Percentiles rank a stretch among this genome's conserved stretches.
Evolutionary conservation across 2,888 invertebrate genomes (phyloP).

Genomic region (Lepidochrysops patricia): DNA sequence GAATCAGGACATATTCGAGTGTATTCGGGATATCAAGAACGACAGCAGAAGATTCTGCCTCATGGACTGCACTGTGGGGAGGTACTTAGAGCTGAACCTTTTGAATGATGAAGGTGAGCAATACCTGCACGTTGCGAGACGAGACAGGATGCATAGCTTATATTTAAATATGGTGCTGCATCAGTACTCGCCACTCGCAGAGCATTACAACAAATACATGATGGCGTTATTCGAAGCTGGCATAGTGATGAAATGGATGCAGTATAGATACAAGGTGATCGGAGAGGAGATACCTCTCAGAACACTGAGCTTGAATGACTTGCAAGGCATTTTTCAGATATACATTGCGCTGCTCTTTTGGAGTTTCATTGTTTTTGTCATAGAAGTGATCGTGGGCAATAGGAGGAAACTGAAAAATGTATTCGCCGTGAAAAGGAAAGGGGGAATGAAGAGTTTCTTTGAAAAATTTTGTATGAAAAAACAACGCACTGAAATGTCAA

Average conservation of each 20-base stretch:
- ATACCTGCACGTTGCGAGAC: slow-evolving; percentile 50
- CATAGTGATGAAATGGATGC: slow-evolving; percentile 59
- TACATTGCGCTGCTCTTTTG: slow-evolving; percentile 33
- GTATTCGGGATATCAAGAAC: slow-evolving; percentile 41
- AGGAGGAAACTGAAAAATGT: neutral
- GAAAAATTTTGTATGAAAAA: neutral
- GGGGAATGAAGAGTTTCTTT: neutral
- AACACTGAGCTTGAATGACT: slow-evolving; percentile 42
- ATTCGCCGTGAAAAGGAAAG: neutral
- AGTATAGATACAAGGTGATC: slow-evolving; percentile 47
- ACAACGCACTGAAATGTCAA: neutral
- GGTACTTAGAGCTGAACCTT: slow-evolving; percentile 44
- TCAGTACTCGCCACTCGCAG: slow-evolving; percentile 48
- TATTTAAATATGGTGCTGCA: slow-evolving; percentile 48
- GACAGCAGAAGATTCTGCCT: slow-evolving; percentile 53
- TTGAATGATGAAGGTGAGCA: slow-evolving; percentile 54
- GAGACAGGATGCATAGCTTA: slow-evolving; percentile 56
- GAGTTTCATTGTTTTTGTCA: slow-evolving; percentile 37
- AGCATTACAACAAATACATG: slow-evolving; percentile 42
- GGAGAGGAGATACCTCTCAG: slow-evolving; percentile 49
- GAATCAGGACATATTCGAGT: slow-evolving; percentile 39
- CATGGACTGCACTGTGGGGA: slow-evolving; percentile 55
- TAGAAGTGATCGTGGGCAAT: slow-evolving; percentile 37
- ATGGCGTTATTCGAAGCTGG: slow-evolving; percentile 52
- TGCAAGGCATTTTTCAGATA: slow-evolving; percentile 46